Conservation (phyloP, 2,113 vertebrate species). For the Coreoperca whiteheadi region DNA sequence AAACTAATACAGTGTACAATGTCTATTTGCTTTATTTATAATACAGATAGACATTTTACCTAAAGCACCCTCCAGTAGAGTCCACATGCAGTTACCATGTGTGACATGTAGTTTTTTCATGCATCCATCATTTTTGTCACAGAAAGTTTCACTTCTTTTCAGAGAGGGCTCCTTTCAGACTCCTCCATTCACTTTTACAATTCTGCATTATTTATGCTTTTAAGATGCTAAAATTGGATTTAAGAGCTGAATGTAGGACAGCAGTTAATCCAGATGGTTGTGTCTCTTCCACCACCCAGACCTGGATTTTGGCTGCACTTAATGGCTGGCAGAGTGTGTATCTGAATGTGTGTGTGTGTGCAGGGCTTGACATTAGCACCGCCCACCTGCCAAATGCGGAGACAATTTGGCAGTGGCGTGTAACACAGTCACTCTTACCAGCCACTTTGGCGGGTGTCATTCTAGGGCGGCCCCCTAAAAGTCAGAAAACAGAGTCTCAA, state of each 20-base stretch:
- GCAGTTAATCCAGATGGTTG: slow-evolving; percentile 22
- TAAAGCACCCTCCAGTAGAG: not conserved
- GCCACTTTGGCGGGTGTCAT: no score
- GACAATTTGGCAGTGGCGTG: no score
- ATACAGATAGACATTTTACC: not conserved
- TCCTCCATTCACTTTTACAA: not conserved
- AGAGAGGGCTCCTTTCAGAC: not conserved
- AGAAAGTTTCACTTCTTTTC: not conserved
- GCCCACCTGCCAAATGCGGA: no score
- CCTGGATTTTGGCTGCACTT: slow-evolving; percentile 18
- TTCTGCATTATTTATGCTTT: not conserved
- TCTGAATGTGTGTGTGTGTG: slow-evolving; percentile 9
- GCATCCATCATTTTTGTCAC: not conserved
- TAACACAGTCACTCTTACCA: no score
- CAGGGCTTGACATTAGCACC: no score
- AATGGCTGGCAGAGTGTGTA: slow-evolving; percentile 7
- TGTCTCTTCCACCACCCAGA: slow-evolving; percentile 6
- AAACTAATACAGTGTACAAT: no score
- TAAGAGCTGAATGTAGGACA: slow-evolving; percentile 8
- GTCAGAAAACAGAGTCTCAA: no score
- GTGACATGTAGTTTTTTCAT: not conserved
- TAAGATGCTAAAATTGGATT: not conserved
- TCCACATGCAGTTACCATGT: not conserved
- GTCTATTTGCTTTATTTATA: not conserved
- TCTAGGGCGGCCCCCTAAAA: no score